phyloP scores from a whole-genome alignment of 64 coral and sea anemone species.

The Dendrophyllia cribrosa region DNA sequence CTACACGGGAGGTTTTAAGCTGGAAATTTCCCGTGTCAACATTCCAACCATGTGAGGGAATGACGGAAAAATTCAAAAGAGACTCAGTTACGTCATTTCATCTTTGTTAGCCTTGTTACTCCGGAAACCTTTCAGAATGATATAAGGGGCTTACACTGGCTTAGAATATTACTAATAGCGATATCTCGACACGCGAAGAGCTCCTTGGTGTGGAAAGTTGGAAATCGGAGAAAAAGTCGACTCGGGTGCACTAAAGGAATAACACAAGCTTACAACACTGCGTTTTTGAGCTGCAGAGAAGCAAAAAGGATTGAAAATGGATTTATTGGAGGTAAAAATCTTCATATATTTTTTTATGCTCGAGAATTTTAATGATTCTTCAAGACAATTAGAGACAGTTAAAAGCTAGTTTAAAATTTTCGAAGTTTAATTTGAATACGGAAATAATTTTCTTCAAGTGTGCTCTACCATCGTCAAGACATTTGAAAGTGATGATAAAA shows the following conservation, averaged over 20 bases:
- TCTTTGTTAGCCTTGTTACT: conserved; percentile 6
- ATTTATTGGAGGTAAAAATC: not conserved
- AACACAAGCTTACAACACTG: not conserved
- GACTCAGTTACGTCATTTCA: conserved; percentile 11
- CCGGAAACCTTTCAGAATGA: conserved; percentile 28
- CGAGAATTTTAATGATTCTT: not conserved
- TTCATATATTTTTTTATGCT: not conserved
- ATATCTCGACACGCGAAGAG: conserved; percentile 35
- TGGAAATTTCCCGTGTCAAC: not conserved
- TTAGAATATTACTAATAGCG: conserved; percentile 26
- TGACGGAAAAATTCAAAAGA: conserved; percentile 13
- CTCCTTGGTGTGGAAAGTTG: not conserved
- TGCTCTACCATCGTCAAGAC: not conserved
- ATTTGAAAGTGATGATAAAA: not conserved
- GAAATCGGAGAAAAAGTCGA: not conserved
- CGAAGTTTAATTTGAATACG: not conserved
- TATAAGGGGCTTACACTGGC: not conserved
- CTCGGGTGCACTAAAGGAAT: not conserved
- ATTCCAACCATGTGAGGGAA: not conserved
- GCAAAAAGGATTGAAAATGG: not conserved
- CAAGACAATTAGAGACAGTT: not conserved
- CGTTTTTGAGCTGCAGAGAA: not conserved
- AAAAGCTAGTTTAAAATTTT: not conserved
- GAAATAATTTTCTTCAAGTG: not conserved
- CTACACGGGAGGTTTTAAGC: not conserved